Base-by-base conservation (phyloP, 92 coral and sea anemone species). In the Actinernus sp. region DNA sequence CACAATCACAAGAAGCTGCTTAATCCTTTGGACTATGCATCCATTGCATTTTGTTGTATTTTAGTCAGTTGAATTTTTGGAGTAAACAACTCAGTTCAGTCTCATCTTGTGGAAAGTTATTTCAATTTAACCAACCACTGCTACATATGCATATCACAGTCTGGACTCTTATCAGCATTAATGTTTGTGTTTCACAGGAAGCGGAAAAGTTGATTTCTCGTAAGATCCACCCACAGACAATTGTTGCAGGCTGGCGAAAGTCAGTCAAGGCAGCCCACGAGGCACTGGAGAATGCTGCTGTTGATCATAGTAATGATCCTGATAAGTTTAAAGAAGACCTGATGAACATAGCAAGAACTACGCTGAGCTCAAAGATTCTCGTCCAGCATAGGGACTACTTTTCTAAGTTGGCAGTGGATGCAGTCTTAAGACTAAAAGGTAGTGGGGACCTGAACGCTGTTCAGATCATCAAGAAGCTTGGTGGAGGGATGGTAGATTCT, bases 381-480 rank as follows among this genome's bases (percentile, higher is more conserved):
- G 81, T 84, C 12, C 97, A 91, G 3, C 97, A 95, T n/a, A 79
- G 93, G 55, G 97, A 95, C 66, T 92, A 91, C 76, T 95, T 95
- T 95, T 89, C 97, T 8, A 87, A 68, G 60, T 83, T 95, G 26
- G 97, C 99, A 61, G 99, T 95, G 41, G 99, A 91, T 29, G 99
- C 99, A 10, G 99, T 95, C 8, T 63, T 95, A 30, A 68, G 99
- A 57, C 71, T 95, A 21, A 87, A 86, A 96, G 93, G 97, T 48
- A 94, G 97, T 72, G 99, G 97, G 2, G 87, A 95, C 71, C 79
- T 95, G 47, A 92, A 95, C 63, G 99, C 99, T 10, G 88, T 95
- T 72, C 99, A 95, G 86, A 76, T 95, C 43, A 95, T 95, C 26
- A 95, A 95, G 73, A 95, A 95, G 77, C 92, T 95, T 54, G 99